Base-by-base conservation (phyloP, 2,113 vertebrate genomes). In the Canis aureus region DNA sequence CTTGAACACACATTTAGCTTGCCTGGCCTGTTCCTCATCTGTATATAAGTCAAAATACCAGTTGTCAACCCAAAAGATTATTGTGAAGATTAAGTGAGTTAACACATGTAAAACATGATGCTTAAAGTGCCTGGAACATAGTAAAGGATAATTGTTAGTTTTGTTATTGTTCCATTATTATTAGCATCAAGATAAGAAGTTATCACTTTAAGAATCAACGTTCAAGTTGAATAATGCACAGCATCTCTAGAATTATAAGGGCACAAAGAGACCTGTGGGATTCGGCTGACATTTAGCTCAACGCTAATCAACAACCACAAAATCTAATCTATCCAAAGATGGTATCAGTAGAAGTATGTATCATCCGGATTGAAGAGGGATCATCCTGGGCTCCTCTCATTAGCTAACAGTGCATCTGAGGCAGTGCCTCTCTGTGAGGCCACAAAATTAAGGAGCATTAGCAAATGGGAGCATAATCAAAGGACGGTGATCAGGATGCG, bases 221-320 rank as follows among this genome's bases (percentile, higher is more conserved):
- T 51, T 53, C 13, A 51, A 11, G 29, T 38, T 69, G 60, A 79
- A 0, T 0, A 53, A 5, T 19, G 51, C 8, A 9, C 4, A 4
- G 12, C 6, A 2, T 20, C 60, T 8, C 19, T 15, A 60, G 32
- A 55, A 78, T 66, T 78, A 27, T 23, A 22, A 89, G 59, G 32
- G 8, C 62, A 27, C 43, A 8, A 15, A 5, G 53, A 67, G 57
- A 51, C 2, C 3, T 3, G 2, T 6, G 51, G 7, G 17, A 27
- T 82, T 43, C 67, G 35, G 29, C 23, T 51, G n/a, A 13, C 69
- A 3, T 93, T 78, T 60, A 10, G 4, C 51, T 89, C 23, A 11
- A n/a, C 32, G 10, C 53, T 62, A 59, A 82, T 19, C 57, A 60
- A 57, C 35, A 57, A 16, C 51, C 10, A 27, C 43, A 69, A 43